A percentile compares a stretch with the other conserved stretches of the same genome.
These are phyloP conservation scores for Tiliqua scincoides DNA, from an alignment of 2,113 vertebrate species.

Conservation along the genomic window DNA sequence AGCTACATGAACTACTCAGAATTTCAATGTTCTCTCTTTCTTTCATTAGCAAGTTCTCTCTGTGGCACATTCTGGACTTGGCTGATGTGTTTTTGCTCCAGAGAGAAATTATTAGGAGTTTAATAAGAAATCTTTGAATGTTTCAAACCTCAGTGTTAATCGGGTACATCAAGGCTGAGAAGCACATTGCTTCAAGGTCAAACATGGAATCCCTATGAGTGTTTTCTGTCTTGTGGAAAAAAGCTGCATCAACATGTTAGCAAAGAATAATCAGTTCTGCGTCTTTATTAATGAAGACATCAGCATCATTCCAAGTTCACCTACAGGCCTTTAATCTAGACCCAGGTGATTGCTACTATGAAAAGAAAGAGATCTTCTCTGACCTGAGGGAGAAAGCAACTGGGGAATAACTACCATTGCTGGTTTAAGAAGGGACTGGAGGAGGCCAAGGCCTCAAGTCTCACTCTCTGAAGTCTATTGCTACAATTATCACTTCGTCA, in stretches of 20 bases:
- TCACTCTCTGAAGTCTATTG: not conserved
- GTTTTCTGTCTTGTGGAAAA: not conserved
- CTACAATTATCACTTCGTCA: not conserved
- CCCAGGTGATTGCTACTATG: not conserved
- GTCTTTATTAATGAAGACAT: conserved; percentile 33
- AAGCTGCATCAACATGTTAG: conserved; percentile 60
- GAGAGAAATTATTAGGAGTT: conserved; percentile 27
- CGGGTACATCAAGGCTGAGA: conserved; percentile 34
- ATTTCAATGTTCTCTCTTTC: conserved; percentile 19
- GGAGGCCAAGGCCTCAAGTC: not conserved
- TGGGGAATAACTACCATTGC: not conserved
- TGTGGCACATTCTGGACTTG: conserved; percentile 16
- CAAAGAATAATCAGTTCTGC: conserved; percentile 52
- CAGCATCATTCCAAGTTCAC: conserved; percentile 38
- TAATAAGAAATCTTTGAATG: conserved; percentile 46
- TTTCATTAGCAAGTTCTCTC: not conserved
- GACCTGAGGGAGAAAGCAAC: not conserved
- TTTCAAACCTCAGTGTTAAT: conserved; percentile 25
- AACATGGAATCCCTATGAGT: not conserved
- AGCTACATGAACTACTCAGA: conserved; percentile 24
- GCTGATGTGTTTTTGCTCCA: conserved; percentile 3
- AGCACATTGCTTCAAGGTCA: conserved; percentile 38
- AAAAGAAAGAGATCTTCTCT: conserved; percentile 32
- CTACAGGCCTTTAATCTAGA: conserved; percentile 45
- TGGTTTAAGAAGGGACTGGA: not conserved